Base-by-base conservation (phyloP, 1,140 invertebrate species). In the Euwallacea similis region DNA sequence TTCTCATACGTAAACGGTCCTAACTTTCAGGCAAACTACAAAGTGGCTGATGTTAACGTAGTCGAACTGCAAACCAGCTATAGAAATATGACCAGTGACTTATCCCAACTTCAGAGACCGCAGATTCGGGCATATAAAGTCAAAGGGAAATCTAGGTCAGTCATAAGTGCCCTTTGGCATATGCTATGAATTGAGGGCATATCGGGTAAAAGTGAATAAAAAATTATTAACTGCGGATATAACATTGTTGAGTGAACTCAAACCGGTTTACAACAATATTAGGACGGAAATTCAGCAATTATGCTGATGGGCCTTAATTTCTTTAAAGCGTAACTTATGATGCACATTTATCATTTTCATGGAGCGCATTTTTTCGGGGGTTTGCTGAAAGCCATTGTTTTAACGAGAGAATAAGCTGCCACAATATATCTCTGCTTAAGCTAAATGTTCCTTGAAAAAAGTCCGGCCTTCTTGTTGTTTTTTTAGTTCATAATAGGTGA, bases 321-420 rank as follows among this genome's bases (percentile, higher is more conserved):
- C 44, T 41, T 15, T 47, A 60, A 68, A 55, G 58, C 44, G 41
- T 60, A 60, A 68, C 43, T 47, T 68, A 68, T 58, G 33, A 21
- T 50, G 15, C 4, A 42, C 47, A 60, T 68, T 68, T 68, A 50
- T 68, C 66, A 60, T 68, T 68, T 68, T 60, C 54, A 68, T 68
- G 21, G 42, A 7, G 11, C 11, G 9, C 66, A 68, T 68, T 68
- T 68, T 68, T 68, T 68, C 53, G 46, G 47, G 15, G 58, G 15
- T 68, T 68, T 68, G 53, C 43, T 60, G 42, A 33, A 6, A 42
- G 21, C 56, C 44, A 47, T 61, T 68, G 16, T 58, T 21, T 43
- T 58, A 67, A 67, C 55, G 54, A 59, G 47, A 46, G 41, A 46
- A 42, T 58, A 67, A 67, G 55, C 65, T 46, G 65, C 55, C 54